phyloP scores from a whole-genome alignment of 2,797 vertebrate species.

The Poecilia wingei region DNA sequence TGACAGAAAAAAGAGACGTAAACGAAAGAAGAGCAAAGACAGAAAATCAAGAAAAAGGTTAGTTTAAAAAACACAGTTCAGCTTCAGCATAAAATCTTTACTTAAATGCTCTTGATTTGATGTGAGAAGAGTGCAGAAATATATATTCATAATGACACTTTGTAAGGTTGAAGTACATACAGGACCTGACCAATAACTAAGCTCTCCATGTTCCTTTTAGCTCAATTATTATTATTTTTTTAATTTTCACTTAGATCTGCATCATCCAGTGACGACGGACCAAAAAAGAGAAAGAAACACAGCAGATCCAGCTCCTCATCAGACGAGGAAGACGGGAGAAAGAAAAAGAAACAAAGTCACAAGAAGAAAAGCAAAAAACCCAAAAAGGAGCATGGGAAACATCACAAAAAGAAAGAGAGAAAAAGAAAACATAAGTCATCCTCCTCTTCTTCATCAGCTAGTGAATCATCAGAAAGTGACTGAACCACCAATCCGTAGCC shows the following conservation, averaged over 20 bases:
- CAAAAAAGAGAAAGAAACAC: constrained; percentile 70
- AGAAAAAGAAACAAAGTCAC: constrained; percentile 69
- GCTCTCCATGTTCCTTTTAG: not conserved
- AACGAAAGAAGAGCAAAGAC: constrained; percentile 69
- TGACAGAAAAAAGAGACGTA: constrained; percentile 52
- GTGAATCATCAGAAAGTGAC: constrained; percentile 67
- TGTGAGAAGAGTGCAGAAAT: not conserved
- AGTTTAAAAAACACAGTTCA: not conserved
- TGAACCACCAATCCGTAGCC: constrained; percentile 36
- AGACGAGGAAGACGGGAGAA: constrained; percentile 47
- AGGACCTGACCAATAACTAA: not conserved
- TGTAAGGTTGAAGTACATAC: not conserved
- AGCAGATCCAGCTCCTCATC: constrained; percentile 63
- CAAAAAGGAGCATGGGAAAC: constrained; percentile 64
- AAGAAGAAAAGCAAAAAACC: constrained; percentile 74
- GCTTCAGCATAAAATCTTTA: not conserved
- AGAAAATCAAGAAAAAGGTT: constrained; percentile 73
- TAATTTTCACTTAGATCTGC: constrained; percentile 54
- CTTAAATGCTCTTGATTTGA: not conserved
- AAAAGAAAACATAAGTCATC: constrained; percentile 60
- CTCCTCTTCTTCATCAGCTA: constrained; percentile 62
- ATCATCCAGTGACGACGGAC: constrained; percentile 58
- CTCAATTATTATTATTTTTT: not conserved
- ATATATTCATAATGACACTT: not conserved
- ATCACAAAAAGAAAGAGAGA: constrained; percentile 67